Evolutionary conservation across 2,113 vertebrate species (phyloP).

Genomic region (Galbula dea): DNA sequence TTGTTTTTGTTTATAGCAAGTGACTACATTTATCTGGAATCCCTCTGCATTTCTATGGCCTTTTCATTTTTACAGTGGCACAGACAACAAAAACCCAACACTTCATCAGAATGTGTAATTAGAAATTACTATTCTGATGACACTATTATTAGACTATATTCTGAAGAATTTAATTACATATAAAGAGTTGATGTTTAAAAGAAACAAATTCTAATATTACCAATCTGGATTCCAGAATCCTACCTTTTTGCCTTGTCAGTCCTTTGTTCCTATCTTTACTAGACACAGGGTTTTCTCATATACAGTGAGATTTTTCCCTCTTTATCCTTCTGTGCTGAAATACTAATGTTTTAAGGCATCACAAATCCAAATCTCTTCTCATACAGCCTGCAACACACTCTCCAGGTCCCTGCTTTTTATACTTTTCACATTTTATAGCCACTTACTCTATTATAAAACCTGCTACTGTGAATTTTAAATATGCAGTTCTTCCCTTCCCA

Average conservation of each 20-base stretch:
- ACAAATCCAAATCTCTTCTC: background rate
- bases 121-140: conserved; percentile 26
- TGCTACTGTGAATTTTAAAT: conserved; percentile 1
- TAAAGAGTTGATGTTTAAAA: background rate
- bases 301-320: background rate
- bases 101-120: background rate
- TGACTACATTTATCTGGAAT: background rate
- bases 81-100: background rate
- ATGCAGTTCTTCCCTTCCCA: background rate
- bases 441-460: background rate
- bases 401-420: background rate
- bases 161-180: background rate
- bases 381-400: background rate
- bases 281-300: background rate
- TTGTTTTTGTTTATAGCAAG: background rate
- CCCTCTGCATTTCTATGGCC: background rate
- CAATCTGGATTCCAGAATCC: background rate
- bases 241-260: background rate
- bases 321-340: background rate
- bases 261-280: background rate
- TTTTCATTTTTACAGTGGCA: conserved; percentile 13
- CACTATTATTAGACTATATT: background rate
- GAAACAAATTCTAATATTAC: background rate
- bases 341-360: background rate
- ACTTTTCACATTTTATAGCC: background rate